Evolutionary conservation across 2,113 vertebrate genomes (phyloP).

Genomic region (Empidonax alnorum): DNA sequence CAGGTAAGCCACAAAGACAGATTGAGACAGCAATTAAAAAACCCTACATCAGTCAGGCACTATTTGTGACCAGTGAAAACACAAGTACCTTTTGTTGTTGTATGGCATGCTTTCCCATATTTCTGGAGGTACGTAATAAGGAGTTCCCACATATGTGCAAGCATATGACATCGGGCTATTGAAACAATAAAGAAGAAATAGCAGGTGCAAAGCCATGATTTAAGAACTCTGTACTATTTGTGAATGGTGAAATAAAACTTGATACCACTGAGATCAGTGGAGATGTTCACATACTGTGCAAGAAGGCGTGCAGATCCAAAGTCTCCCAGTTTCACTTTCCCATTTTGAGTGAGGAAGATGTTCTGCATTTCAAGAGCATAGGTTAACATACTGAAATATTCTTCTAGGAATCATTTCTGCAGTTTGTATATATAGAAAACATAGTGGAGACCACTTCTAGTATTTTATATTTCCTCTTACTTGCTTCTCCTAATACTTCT

Average conservation of each 20-base stretch:
- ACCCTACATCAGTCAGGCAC: neutral
- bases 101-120: conserved; percentile 94
- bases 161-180: conserved; percentile 84
- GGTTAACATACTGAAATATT: neutral
- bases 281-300: conserved; percentile 78
- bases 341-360: conserved; percentile 87
- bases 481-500: neutral
- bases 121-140: conserved; percentile 94
- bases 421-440: neutral
- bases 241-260: neutral
- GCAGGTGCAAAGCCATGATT: neutral
- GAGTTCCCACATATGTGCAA: conserved; percentile 89
- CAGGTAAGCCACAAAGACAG: neutral
- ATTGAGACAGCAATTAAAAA: neutral
- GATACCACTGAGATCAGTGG: neutral
- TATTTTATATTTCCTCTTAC: neutral
- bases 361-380: conserved; percentile 78
- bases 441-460: neutral
- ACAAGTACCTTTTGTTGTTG: conserved; percentile 91
- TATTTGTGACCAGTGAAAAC: neutral
- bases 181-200: conserved; percentile 36
- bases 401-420: neutral
- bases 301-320: conserved; percentile 92
- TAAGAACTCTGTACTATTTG: neutral
- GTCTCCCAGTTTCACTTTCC: conserved; percentile 89